Conservation (phyloP, 2,113 vertebrate genomes). For the Saiga tatarica region DNA sequence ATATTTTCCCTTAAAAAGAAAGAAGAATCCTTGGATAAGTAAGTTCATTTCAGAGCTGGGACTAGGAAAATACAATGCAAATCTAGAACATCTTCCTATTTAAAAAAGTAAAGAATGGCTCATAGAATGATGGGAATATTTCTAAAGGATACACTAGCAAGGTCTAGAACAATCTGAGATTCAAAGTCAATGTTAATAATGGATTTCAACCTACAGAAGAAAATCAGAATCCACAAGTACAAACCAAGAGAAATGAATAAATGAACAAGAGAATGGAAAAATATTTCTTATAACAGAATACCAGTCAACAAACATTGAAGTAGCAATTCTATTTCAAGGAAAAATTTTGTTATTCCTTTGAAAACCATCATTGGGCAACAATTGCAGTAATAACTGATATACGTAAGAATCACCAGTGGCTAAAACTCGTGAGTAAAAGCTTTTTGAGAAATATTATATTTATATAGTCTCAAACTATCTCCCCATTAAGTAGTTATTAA, state of each 20-base stretch:
- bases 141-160: neutral
- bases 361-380: neutral
- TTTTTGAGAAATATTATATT: neutral
- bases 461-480: neutral
- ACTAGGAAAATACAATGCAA: neutral
- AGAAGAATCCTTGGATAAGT: neutral
- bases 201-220: neutral
- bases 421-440: neutral
- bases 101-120: neutral
- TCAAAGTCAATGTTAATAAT: neutral
- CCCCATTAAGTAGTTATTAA: neutral
- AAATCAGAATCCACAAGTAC: no score
- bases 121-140: neutral
- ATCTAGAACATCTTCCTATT: neutral
- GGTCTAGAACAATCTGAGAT: neutral
- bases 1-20: neutral
- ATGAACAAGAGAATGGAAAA: neutral
- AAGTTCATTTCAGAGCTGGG: neutral
- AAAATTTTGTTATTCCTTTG: neutral
- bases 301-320: neutral
- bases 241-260: neutral
- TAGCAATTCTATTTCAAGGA: no score
- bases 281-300: neutral
- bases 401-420: neutral
- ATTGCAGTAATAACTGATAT: neutral